Conservation (phyloP, 2,797 vertebrate species). For the Morus bassanus region DNA sequence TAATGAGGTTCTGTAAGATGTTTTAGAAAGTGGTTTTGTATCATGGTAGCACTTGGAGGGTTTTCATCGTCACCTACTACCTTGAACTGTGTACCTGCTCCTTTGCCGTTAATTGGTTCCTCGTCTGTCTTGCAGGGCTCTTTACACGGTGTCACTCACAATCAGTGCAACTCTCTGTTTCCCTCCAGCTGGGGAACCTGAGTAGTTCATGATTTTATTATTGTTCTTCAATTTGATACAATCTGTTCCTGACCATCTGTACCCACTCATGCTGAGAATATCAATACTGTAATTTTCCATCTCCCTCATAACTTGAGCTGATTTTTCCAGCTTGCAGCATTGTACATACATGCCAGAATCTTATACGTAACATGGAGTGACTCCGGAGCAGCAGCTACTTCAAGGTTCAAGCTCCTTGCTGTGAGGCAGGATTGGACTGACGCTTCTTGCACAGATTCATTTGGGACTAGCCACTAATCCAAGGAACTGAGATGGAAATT, state of each 20-base stretch:
- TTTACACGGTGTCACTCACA: background rate
- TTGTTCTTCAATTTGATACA: conserved; percentile 64
- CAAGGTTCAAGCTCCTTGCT: background rate
- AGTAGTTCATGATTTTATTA: conserved; percentile 58
- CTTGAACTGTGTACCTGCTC: background rate
- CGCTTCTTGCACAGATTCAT: background rate
- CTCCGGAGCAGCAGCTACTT: conserved; percentile 7
- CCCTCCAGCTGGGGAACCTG: conserved; percentile 36
- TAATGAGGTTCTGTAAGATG: background rate
- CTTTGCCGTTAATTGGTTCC: background rate
- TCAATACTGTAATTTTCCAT: conserved; percentile 68
- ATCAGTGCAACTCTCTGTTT: background rate
- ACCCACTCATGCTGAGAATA: conserved; percentile 53
- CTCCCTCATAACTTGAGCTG: conserved; percentile 46
- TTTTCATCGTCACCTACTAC: background rate
- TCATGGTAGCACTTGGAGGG: background rate
- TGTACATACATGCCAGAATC: conserved; percentile 2
- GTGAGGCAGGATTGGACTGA: background rate
- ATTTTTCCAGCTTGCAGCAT: conserved; percentile 34
- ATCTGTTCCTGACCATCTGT: conserved; percentile 69
- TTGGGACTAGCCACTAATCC: background rate
- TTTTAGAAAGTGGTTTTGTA: background rate
- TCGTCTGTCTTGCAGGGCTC: background rate
- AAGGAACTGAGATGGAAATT: conserved; percentile 21
- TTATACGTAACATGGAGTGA: background rate